Base-by-base conservation (phyloP, 2,113 vertebrate species). In the Silurus meridionalis region DNA sequence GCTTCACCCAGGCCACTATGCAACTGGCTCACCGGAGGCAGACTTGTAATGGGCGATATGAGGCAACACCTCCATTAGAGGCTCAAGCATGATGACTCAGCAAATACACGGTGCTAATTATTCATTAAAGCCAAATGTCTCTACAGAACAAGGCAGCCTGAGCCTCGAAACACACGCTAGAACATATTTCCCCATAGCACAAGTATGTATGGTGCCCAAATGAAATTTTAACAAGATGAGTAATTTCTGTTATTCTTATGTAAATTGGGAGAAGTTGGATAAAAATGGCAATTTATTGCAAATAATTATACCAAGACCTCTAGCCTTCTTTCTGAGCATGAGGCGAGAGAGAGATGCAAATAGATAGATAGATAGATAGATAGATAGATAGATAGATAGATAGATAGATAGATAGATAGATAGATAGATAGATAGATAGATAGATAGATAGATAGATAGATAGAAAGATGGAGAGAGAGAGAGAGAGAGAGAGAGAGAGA, bases 11-110 rank as follows among this genome's bases (percentile, higher is more conserved):
- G 77, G 63, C 86, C 72, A 74, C 81, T 81, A 21, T 85, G 82
- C 83, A 87, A 87, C 80, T 87, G 77, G 83, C 72, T 89, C 85
- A 74, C 88, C 63, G 77, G 81, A 88, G 84, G 87, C 88, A 84
- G 84, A 83, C 85, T 88, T 78, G 82, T 80, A 85, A 81, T 67
- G 84, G 84, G 72, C 66, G 63, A 82, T 66, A 85, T 80, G 75
- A 89, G 83, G 85, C 86, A 90, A 88, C 87, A 88, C 83, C 89
- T 90, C 87, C 87, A 85, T 85, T 89, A 89, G 81, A 88, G 89
- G 88, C 84, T 85, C 57, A 71, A 84, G 88, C 86, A 57, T 61
- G 55, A 77, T 88, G 90, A 90, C 84, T 90, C 90, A 89, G 90
- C 88, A 86, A 88, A 90, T 88, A 86, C 86, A 80, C 82, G 50